These are phyloP conservation scores for Caenorhabditis brenneri DNA, from an alignment of 1,140 invertebrate species.

Conservation along the genomic window DNA sequence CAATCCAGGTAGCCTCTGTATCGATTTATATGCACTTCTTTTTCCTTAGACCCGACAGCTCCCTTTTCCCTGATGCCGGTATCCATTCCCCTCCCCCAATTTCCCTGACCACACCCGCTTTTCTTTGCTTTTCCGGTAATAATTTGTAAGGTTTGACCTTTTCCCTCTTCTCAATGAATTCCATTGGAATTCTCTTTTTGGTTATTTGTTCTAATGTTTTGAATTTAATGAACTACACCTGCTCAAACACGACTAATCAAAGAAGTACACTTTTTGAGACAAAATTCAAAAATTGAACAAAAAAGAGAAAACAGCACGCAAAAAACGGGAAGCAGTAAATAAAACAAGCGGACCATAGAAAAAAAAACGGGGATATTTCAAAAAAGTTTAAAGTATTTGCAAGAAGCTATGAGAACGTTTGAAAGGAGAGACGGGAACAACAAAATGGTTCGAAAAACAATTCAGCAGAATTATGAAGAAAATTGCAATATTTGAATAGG, in stretches of 20 bases:
- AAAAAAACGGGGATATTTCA: background rate
- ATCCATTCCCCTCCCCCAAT: background rate
- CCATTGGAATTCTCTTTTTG: background rate
- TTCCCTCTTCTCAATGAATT: background rate
- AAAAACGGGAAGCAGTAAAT: background rate
- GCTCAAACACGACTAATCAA: too few species aligned
- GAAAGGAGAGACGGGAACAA: background rate
- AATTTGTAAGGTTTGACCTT: conserved; percentile 10
- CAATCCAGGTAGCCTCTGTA: background rate
- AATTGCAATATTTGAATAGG: conserved; percentile 4
- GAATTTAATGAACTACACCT: background rate
- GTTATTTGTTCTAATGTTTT: background rate
- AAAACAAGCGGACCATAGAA: background rate
- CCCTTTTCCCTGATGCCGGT: background rate
- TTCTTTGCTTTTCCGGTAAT: conserved; percentile 10
- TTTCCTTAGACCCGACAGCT: background rate
- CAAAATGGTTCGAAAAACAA: background rate
- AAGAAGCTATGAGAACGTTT: conserved; percentile 38
- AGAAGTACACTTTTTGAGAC: background rate
- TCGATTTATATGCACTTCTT: background rate
- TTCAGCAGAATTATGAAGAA: conserved; percentile 33
- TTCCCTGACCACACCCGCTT: background rate
- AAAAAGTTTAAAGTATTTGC: conserved; percentile 5
- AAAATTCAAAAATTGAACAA: conserved; percentile 4
- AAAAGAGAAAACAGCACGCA: background rate